Evolutionary conservation across 2,113 vertebrate genomes (phyloP).

Genomic region (Platysternon megacephalum): DNA sequence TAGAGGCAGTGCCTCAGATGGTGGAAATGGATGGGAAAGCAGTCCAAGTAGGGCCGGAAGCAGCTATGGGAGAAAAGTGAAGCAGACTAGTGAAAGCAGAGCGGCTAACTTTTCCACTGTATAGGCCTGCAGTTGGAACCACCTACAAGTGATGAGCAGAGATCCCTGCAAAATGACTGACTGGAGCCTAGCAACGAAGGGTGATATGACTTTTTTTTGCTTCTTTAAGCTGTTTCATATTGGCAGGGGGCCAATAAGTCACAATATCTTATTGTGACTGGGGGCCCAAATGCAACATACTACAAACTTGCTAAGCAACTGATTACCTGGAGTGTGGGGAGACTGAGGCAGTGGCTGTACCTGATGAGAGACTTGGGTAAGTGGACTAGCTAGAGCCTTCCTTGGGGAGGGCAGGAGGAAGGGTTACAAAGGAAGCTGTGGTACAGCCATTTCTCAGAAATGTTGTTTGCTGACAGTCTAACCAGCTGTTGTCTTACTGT

Average conservation of each 20-base stretch:
- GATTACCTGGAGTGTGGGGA: neutral
- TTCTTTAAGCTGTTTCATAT: neutral
- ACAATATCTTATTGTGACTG: neutral
- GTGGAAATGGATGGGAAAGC: neutral
- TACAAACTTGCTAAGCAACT: neutral
- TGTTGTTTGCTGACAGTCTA: neutral
- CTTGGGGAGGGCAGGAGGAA: neutral
- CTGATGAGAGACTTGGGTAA: neutral
- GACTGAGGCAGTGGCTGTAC: neutral
- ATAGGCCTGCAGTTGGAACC: neutral
- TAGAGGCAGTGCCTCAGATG: neutral
- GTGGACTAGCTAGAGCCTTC: neutral
- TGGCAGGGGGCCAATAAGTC: too few relatives aligned
- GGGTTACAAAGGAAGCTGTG: neutral
- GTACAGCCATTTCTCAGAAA: neutral
- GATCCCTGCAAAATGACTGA: neutral
- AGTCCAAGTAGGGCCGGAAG: neutral
- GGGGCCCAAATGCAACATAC: neutral
- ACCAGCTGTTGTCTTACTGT: accelerated
- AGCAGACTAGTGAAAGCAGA: neutral
- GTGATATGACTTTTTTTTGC: neutral
- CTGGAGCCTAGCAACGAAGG: neutral
- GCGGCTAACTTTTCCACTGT: neutral
- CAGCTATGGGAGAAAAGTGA: neutral
- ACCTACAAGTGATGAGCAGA: neutral